Conservation (phyloP, 2,113 vertebrate species). For the Eulacestoma nigropectus region DNA sequence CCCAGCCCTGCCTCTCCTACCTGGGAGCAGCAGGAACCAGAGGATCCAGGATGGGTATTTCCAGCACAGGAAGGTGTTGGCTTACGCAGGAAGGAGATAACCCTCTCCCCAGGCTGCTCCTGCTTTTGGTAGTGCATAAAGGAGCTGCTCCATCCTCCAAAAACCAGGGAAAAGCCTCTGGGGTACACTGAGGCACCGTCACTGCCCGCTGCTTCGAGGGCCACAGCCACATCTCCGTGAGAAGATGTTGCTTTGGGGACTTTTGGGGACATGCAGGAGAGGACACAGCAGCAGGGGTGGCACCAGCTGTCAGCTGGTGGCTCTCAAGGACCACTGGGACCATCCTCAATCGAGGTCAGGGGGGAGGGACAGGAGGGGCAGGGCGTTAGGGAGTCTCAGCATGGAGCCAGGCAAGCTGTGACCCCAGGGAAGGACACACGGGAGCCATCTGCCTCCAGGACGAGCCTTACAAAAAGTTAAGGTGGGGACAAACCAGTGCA, state of each 20-base stretch:
- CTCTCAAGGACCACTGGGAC: background rate
- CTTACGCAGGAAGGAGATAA: background rate
- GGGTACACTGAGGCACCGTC: background rate
- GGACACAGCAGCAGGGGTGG: background rate
- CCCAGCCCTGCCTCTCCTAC: background rate
- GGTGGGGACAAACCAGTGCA: background rate
- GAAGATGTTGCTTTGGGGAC: background rate
- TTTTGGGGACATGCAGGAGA: background rate
- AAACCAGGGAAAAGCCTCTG: background rate
- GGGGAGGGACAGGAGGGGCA: background rate
- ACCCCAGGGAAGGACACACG: background rate
- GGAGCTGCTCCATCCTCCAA: background rate
- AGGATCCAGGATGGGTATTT: background rate
- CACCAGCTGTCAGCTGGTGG: background rate
- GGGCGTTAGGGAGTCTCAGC: background rate
- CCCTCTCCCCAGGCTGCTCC: background rate
- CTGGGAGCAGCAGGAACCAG: background rate
- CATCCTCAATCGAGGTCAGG: fast-evolving
- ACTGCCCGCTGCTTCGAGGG: background rate
- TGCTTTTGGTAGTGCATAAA: background rate
- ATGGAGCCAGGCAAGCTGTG: background rate
- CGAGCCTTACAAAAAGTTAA: background rate
- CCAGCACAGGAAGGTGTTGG: background rate
- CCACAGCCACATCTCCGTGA: background rate
- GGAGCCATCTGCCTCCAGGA: background rate